Evolutionary conservation across 1,140 invertebrate genomes (phyloP).

Genomic region (Penaeus japonicus): DNA sequence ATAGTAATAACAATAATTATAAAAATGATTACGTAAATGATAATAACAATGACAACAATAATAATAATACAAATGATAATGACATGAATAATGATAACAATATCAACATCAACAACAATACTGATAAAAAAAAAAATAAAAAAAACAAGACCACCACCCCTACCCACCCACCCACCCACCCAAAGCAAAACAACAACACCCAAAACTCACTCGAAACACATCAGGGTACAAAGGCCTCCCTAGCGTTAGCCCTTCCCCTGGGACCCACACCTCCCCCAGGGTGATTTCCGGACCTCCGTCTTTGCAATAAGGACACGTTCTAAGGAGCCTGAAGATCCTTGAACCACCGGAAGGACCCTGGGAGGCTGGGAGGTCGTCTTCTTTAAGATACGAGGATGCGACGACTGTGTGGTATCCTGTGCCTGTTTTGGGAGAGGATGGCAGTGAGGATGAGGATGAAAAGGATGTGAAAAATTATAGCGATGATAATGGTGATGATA

Average conservation of each 20-base stretch:
- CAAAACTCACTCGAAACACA: conserved; percentile 24
- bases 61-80: no score
- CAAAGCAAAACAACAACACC: no score
- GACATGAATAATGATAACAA: no score
- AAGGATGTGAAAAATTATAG: not conserved
- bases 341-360: not conserved
- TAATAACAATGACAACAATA: no score
- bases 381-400: not conserved
- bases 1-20: no score
- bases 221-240: conserved; percentile 20
- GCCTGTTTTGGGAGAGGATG: not conserved
- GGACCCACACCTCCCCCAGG: conserved; percentile 13
- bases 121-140: no score
- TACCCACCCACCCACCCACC: no score
- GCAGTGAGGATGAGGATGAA: not conserved
- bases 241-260: not conserved
- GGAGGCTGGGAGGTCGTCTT: not conserved
- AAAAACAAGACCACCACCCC: no score
- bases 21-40: no score
- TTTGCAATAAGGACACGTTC: conserved; percentile 26
- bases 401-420: not conserved
- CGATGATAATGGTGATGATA: no score
- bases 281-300: not conserved
- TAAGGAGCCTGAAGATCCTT: not conserved
- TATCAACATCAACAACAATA: no score